Base-by-base conservation (phyloP, 1,140 invertebrate species). In the Calephelis nemesis region DNA sequence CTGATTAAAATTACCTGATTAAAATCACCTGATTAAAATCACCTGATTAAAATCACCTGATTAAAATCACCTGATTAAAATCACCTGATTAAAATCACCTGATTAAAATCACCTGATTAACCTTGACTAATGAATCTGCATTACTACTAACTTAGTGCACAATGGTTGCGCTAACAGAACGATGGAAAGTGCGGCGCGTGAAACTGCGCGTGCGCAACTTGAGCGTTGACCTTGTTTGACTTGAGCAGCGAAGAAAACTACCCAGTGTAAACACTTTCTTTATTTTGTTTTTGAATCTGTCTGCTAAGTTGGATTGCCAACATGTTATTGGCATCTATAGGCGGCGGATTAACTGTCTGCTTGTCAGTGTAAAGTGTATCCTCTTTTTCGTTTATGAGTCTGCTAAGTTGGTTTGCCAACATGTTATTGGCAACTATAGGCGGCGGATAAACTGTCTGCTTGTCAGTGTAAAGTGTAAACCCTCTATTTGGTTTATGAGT, bases 191-290 rank as follows among this genome's bases (percentile, higher is more conserved):
- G 76, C 70, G 70, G 62, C 71, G 76, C 76, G 76, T 77, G 78
- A 77, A 84, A 83, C 75, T 68, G 70, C 74, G 72, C 74, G 80
- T 76, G 74, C 75, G 80, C 77, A 82, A 80, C 79, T 78, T 81
- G 74, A 80, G 75, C 82, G 74, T 76, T 83, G 82, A 81, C 83
- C 83, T 85, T 84, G 75, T 83, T 85, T 79, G 62, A 70, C 62
- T 69, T 77, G 71, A 69, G 65, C 68, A 67, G 63, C 62, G 69
- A 69, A 58, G 72, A 71, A 70, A 67, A 79, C 69, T 68, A 39
- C 66, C 69, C 68, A 73, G 69, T 74, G 68, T 67, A 69, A 77
- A 71, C 73, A 74, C 77, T 76, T 76, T 79, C 74, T 73, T 65
- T 63, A 63, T 63, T 45, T 48, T 63, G 10, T 15, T 11, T 12